Evolutionary conservation across 2,888 invertebrate genomes (phyloP), one percentile per base, ranked within the genome.

Genomic region (Luperina nickerlii): DNA sequence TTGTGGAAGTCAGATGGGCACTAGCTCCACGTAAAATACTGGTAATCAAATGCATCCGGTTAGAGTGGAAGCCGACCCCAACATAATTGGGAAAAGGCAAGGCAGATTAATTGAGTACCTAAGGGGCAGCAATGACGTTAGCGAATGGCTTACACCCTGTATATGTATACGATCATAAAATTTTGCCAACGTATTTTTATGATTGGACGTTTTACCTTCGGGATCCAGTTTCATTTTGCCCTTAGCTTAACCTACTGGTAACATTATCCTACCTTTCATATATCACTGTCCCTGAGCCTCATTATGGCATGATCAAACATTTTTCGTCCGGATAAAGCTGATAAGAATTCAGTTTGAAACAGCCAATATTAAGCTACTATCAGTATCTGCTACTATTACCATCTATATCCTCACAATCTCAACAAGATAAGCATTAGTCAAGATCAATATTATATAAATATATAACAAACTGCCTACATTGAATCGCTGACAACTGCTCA

Each of bases 381-480:
- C 75, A 57, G 1, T 60, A 32, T 73, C 76, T 32, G 2, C 24
- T 57, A 6, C 20, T 62, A 24, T 54, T 32, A 77, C 20, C 32
- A 38, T 70, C 3, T 32, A 66, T 1, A 48, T 65, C 8, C 32
- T 24, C 15, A 42, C 42, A 57, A 69, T 79, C 27, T 45, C 13
- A 20, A 65, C n/a, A 57, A 63, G 72, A 63, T 57, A 51, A 68
- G 38, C 20, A 27, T 60, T 81, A 62, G 2, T 51, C 71, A 32
- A 27, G 67, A 72, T 80, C 57, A 54, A 20, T 48, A 62, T 67
- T 38, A 32, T 54, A 45, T 70, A n/a, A n/a, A n/a, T n/a, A n/a
- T 69, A 66, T 62, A 74, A 82, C 57, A 82, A 83, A 66, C 75
- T 82, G 62, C n/a, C 8, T 63, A 38, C 57, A 81, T 51, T 42